phyloP scores from a whole-genome alignment of 1,140 invertebrate species.

The Drosophila funebris region DNA sequence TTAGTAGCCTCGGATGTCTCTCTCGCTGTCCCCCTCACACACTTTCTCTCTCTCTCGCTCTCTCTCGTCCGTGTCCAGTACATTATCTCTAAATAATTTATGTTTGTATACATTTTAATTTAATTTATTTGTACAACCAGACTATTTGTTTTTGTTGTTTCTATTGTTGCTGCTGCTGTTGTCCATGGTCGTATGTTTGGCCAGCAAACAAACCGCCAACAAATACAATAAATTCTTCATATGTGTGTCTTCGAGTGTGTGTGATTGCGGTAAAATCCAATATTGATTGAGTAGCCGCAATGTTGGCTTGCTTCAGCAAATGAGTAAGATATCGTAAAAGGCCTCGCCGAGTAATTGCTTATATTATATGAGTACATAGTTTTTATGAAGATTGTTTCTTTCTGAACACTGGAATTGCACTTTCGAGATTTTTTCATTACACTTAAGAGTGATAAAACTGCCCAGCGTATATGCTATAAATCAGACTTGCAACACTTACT shows the following conservation, averaged over 20 bases:
- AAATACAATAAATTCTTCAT: slow-evolving; percentile 40
- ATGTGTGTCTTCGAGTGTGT: slow-evolving; percentile 5
- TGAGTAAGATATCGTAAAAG: slow-evolving; percentile 70
- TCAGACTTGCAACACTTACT: slow-evolving; percentile 9
- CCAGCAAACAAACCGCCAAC: slow-evolving; percentile 50
- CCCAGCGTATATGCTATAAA: slow-evolving; percentile 30
- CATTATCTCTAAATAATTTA: slow-evolving; percentile 82
- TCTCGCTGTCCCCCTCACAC: no score
- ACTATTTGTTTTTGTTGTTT: slow-evolving; percentile 58
- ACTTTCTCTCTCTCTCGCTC: no score
- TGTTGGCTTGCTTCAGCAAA: slow-evolving; percentile 61
- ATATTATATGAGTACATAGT: slow-evolving; percentile 58
- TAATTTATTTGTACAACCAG: slow-evolving; percentile 72
- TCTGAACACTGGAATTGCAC: slow-evolving; percentile 43
- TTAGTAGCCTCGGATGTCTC: slow-evolving; percentile 17
- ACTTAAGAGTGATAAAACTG: slow-evolving; percentile 53
- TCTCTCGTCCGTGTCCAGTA: slow-evolving; percentile 45
- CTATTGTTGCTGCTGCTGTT: slow-evolving; percentile 27
- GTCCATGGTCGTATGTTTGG: slow-evolving; percentile 41
- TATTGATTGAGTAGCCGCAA: slow-evolving; percentile 76
- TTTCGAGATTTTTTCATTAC: slow-evolving; percentile 40
- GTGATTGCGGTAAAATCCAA: slow-evolving; percentile 54
- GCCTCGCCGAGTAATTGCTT: slow-evolving; percentile 54
- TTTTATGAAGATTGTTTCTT: slow-evolving; percentile 67
- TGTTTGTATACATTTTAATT: slow-evolving; percentile 82